Conservation (phyloP, 2,797 vertebrate species). For the Gastrophryne carolinensis region DNA sequence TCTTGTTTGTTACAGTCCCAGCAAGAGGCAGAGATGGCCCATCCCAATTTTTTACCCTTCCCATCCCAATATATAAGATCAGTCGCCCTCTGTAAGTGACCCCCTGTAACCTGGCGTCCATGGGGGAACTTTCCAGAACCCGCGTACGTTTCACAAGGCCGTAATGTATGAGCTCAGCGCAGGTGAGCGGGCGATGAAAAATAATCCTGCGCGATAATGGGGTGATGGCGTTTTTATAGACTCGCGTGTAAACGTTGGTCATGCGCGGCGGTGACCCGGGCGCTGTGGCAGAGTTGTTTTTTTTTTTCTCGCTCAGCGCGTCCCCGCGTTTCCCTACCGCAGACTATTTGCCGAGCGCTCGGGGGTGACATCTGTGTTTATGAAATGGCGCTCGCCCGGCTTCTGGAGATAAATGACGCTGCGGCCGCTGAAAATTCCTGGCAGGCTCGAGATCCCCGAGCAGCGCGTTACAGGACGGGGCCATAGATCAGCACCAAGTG, state of each 20-base stretch:
- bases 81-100: neutral
- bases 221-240: neutral
- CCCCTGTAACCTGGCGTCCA: neutral
- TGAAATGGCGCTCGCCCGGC: neutral
- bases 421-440: neutral
- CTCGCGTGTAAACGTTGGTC: neutral
- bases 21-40: too few relatives aligned
- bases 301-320: neutral
- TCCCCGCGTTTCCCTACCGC: neutral
- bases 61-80: neutral
- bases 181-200: neutral
- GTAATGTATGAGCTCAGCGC: neutral
- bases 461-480: neutral
- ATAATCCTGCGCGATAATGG: neutral
- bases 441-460: neutral
- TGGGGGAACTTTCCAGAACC: neutral
- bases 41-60: too few relatives aligned
- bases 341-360: neutral
- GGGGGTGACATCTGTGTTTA: neutral
- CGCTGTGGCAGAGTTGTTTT: neutral
- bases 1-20: too few relatives aligned
- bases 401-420: slow-evolving; percentile 9
- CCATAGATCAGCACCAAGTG: neutral
- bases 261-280: neutral
- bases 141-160: neutral